Evolutionary conservation across 2,113 vertebrate species (phyloP).

Genomic region (Chlorocebus sabaeus): DNA sequence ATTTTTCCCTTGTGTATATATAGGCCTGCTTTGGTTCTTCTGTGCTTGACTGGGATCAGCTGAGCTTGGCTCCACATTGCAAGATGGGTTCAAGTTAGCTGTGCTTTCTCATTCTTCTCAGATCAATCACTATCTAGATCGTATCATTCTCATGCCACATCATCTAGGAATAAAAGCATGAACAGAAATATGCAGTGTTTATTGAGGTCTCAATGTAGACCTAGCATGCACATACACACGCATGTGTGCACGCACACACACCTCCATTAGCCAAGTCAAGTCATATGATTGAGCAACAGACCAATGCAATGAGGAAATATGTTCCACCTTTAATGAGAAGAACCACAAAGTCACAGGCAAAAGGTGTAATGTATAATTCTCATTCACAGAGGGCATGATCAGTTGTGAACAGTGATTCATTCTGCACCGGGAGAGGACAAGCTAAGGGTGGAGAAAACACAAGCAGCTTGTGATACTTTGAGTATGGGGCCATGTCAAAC

Average conservation of each 20-base stretch:
- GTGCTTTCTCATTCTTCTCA: not conserved
- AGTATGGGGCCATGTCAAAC: not conserved
- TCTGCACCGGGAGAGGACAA: not conserved
- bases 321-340: not conserved
- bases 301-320: not conserved
- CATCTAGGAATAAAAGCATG: not conserved
- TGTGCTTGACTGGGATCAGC: not conserved
- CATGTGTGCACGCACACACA: rapidly evolving
- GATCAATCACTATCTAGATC: not conserved
- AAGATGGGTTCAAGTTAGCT: not conserved
- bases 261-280: not conserved
- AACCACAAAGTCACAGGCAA: not conserved
- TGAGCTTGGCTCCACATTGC: not conserved
- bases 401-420: conserved; percentile 6
- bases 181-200: not conserved
- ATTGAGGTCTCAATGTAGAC: not conserved
- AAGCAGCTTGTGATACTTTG: not conserved
- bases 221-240: not conserved
- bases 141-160: not conserved
- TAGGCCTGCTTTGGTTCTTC: not conserved
- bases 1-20: not conserved
- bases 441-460: conserved; percentile 29
- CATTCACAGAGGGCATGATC: not conserved
- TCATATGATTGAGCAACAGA: not conserved
- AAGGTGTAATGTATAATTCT: not conserved